phyloP scores from a whole-genome alignment of 2,113 vertebrate species.

The Collichthys lucidus region DNA sequence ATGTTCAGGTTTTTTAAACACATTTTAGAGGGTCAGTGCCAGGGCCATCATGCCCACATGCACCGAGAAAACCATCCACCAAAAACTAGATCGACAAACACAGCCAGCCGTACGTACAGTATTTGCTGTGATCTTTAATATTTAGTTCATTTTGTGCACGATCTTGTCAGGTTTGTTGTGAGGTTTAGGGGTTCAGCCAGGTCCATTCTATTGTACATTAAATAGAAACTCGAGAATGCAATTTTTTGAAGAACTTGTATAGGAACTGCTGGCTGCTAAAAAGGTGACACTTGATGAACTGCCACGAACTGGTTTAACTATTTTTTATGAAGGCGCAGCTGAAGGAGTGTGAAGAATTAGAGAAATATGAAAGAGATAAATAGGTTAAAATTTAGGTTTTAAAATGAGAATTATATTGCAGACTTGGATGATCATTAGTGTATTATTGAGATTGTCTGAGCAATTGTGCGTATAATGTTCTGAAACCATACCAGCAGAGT shows the following conservation, averaged over 20 bases:
- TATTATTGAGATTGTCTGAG: not conserved
- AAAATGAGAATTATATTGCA: not conserved
- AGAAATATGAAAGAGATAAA: not conserved
- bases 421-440: no score
- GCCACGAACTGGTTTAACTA: not conserved
- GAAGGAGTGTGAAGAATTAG: not conserved
- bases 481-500: constrained; percentile 4
- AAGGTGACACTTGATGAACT: not conserved
- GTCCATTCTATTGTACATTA: not conserved
- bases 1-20: not conserved
- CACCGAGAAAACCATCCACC: not conserved
- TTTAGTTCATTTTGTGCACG: not conserved
- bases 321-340: not conserved
- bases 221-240: not conserved
- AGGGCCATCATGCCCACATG: not conserved
- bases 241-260: not conserved
- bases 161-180: not conserved
- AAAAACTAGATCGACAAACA: not conserved
- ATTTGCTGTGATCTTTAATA: not conserved
- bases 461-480: constrained; percentile 2
- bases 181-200: not conserved
- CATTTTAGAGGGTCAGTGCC: not conserved
- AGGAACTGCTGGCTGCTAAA: not conserved
- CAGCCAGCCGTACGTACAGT: not conserved
- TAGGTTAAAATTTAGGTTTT: not conserved